A percentile compares a stretch with the other conserved stretches of the same genome.
Conservation (phyloP, 2,113 vertebrate species). For the Ovis canadensis region DNA sequence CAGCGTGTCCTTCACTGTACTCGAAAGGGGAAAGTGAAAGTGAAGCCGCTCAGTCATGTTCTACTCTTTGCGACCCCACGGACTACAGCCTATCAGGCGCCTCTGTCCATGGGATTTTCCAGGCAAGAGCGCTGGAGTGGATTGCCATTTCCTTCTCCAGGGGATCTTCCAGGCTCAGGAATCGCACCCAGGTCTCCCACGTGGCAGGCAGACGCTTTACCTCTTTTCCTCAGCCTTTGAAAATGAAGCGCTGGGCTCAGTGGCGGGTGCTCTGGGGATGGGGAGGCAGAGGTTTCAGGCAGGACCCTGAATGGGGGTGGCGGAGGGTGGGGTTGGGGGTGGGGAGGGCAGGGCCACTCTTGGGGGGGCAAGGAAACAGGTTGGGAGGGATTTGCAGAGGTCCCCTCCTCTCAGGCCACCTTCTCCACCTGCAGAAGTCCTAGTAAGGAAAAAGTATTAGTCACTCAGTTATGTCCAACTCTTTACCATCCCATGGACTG, state of each 20-base stretch:
- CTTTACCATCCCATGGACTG: not conserved
- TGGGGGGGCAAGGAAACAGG: not conserved
- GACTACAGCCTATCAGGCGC: no score
- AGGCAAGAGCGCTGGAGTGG: no score
- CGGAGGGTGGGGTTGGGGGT: no score
- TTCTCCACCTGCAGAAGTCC: not conserved
- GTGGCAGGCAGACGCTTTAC: no score
- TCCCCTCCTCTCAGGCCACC: not conserved
- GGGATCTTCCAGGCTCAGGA: no score
- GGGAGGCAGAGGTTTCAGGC: not conserved
- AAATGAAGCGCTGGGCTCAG: not conserved
- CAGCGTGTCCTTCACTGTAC: not conserved
- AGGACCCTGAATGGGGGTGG: not conserved
- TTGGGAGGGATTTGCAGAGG: not conserved
- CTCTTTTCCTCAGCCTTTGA: not conserved
- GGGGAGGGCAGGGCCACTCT: not conserved
- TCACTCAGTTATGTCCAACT: not conserved
- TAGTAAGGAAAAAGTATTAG: not conserved
- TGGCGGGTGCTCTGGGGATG: not conserved
- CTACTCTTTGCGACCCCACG: no score
- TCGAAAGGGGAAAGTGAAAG: not conserved
- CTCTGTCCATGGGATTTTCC: no score
- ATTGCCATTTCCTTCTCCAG: no score
- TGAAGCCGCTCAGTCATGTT: no score
- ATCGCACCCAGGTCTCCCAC: no score